A percentile compares a stretch with the other conserved stretches of the same genome.
phyloP scores from a whole-genome alignment of 2,113 vertebrate species.

The Anhinga anhinga region DNA sequence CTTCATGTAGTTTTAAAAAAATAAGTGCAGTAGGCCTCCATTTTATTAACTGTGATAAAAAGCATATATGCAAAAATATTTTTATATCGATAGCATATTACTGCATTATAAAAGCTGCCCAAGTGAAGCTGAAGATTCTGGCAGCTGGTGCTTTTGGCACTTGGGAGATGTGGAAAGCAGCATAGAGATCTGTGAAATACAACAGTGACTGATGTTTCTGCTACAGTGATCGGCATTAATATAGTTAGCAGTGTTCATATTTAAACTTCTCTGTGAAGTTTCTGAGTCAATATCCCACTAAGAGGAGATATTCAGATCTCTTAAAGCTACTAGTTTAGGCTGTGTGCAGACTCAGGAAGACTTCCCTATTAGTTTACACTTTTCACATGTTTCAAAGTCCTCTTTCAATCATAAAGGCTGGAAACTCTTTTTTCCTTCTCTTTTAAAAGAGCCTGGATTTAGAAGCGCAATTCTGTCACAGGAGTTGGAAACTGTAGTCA shows the following conservation, averaged over 20 bases:
- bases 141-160: slow-evolving; percentile 69
- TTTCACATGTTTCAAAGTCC: slow-evolving; percentile 11
- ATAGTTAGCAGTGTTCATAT: slow-evolving; percentile 59
- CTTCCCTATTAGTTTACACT: slow-evolving; percentile 39
- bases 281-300: slow-evolving; percentile 60
- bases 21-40: slow-evolving; percentile 61
- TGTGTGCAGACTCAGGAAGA: slow-evolving; percentile 58
- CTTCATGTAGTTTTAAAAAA: slow-evolving; percentile 66
- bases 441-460: slow-evolving; percentile 45
- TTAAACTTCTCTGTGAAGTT: slow-evolving; percentile 58
- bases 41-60: slow-evolving; percentile 69
- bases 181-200: slow-evolving; percentile 68
- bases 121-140: slow-evolving; percentile 65
- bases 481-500: slow-evolving; percentile 50
- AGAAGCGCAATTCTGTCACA: slow-evolving; percentile 57
- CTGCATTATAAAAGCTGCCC: slow-evolving; percentile 69
- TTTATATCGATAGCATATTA: slow-evolving; percentile 61
- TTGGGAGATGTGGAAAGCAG: slow-evolving; percentile 69
- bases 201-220: slow-evolving; percentile 68
- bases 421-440: slow-evolving; percentile 31
- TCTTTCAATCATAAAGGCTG: slow-evolving; percentile 49
- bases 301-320: slow-evolving; percentile 65
- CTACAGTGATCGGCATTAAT: slow-evolving; percentile 63
- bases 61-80: slow-evolving; percentile 67
- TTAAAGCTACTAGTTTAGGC: slow-evolving; percentile 65